Evolutionary conservation across 2,888 invertebrate genomes (phyloP).

Genomic region (Drosophila putrida): DNA sequence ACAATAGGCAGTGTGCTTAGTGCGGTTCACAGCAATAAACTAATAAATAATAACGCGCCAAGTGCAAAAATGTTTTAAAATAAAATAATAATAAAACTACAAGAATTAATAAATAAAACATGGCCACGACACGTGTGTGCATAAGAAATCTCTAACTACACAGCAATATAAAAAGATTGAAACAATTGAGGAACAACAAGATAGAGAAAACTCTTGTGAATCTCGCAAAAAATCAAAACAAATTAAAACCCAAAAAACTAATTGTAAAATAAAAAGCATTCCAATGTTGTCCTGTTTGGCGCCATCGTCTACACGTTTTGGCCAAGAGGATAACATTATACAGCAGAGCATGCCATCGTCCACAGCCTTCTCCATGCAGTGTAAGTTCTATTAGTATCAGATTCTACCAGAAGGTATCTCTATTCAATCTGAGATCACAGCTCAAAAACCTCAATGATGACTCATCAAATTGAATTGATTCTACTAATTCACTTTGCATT

Average conservation of each 20-base stretch:
- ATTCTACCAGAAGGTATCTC: too few species aligned
- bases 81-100: slow-evolving; percentile 14
- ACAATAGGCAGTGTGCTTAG: slow-evolving; percentile 47
- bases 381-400: slow-evolving; percentile 74
- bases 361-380: slow-evolving; percentile 86
- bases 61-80: slow-evolving; percentile 39
- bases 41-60: slow-evolving; percentile 12
- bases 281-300: slow-evolving; percentile 86
- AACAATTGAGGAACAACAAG: slow-evolving; percentile 17
- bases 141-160: slow-evolving; percentile 40
- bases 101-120: slow-evolving; percentile 20
- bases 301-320: slow-evolving; percentile 86
- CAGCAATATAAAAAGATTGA: not conserved
- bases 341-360: slow-evolving; percentile 85
- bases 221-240: slow-evolving; percentile 10
- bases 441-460: slow-evolving; percentile 20
- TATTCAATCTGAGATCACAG: not conserved
- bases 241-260: slow-evolving; percentile 5
- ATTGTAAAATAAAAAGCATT: slow-evolving; percentile 75
- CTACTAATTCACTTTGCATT: slow-evolving; percentile 57
- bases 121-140: slow-evolving; percentile 73
- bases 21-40: slow-evolving; percentile 23
- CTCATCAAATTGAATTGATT: slow-evolving; percentile 41
- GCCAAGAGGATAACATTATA: slow-evolving; percentile 85
- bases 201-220: slow-evolving; percentile 32